Percentiles rank a stretch among this genome's conserved stretches.
phyloP scores from a whole-genome alignment of 2,113 vertebrate genomes.

The Oriolus oriolus region DNA sequence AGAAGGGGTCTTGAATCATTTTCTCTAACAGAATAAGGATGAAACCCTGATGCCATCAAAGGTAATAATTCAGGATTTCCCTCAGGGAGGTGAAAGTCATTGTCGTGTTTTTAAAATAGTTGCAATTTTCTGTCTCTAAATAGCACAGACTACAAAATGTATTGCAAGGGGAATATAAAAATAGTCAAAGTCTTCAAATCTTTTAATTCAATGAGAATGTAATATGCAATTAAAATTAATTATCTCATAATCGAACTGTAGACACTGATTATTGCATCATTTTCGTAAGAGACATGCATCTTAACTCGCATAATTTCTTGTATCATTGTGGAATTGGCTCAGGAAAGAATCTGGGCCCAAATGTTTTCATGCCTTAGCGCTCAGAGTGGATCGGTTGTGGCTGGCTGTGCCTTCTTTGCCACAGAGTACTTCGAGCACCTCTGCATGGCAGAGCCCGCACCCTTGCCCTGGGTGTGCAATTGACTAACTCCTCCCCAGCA shows the following conservation, averaged over 20 bases:
- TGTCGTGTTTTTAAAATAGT: slow-evolving; percentile 67
- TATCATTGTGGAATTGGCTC: slow-evolving; percentile 33
- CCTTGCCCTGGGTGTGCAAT: background rate
- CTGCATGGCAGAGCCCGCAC: background rate
- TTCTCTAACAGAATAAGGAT: slow-evolving; percentile 3
- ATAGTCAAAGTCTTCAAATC: slow-evolving; percentile 72
- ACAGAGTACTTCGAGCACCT: background rate
- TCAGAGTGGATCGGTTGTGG: background rate
- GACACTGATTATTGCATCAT: slow-evolving; percentile 77
- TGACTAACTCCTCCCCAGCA: background rate
- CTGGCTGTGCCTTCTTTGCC: background rate
- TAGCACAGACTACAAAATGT: slow-evolving; percentile 67
- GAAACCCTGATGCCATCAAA: slow-evolving; percentile 13
- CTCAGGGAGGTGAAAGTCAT: slow-evolving; percentile 57
- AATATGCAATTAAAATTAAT: slow-evolving; percentile 80
- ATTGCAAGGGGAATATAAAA: slow-evolving; percentile 66
- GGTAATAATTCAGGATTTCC: slow-evolving; percentile 52
- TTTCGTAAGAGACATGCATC: slow-evolving; percentile 68
- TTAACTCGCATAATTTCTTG: slow-evolving; percentile 54
- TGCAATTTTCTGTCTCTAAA: slow-evolving; percentile 71
- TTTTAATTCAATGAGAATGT: slow-evolving; percentile 78
- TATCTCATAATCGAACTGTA: slow-evolving; percentile 75
- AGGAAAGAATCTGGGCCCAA: slow-evolving; percentile 21
- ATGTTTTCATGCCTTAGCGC: background rate
- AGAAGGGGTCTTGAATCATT: background rate